Evolutionary conservation across 2,888 invertebrate genomes (phyloP).

Genomic region (Troides oblongomaculatus): DNA sequence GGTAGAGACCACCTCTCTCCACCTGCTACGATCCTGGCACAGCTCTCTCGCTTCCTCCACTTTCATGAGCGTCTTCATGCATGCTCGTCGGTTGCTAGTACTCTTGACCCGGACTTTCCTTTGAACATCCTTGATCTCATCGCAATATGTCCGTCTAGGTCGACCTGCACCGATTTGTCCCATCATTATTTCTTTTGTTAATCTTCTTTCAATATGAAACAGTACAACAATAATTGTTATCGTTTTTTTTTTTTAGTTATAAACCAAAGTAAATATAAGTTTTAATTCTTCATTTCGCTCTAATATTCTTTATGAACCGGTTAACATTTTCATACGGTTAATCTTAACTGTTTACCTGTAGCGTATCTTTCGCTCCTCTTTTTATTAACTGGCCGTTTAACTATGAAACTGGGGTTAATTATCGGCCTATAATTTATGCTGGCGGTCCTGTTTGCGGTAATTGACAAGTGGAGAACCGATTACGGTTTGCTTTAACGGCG

Average conservation of each 20-base stretch:
- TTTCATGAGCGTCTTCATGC: too few species aligned
- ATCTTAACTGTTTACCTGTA: conserved; percentile 13
- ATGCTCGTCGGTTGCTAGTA: too few species aligned
- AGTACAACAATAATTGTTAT: too few species aligned
- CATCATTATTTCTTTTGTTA: too few species aligned
- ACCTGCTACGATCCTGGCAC: too few species aligned
- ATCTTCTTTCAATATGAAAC: too few species aligned
- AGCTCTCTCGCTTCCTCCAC: too few species aligned
- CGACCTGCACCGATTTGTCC: too few species aligned
- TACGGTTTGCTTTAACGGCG: conserved; percentile 9
- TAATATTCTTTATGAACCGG: background rate
- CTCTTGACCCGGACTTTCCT: too few species aligned
- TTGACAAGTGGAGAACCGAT: conserved; percentile 25
- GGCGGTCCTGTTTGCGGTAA: conserved; percentile 21
- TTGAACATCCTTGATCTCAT: too few species aligned
- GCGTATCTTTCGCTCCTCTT: conserved; percentile 16
- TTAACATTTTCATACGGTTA: conserved; percentile 4
- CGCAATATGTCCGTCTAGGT: too few species aligned
- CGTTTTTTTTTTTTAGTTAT: background rate
- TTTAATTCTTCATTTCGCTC: background rate
- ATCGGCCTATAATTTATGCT: conserved; percentile 22
- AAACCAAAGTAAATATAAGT: background rate
- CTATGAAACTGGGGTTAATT: conserved; percentile 24
- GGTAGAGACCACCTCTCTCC: too few species aligned
- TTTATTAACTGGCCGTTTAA: conserved; percentile 22